These are phyloP conservation scores for Heptranchias perlo DNA, from an alignment of 2,113 vertebrate genomes.

Conservation along the genomic window DNA sequence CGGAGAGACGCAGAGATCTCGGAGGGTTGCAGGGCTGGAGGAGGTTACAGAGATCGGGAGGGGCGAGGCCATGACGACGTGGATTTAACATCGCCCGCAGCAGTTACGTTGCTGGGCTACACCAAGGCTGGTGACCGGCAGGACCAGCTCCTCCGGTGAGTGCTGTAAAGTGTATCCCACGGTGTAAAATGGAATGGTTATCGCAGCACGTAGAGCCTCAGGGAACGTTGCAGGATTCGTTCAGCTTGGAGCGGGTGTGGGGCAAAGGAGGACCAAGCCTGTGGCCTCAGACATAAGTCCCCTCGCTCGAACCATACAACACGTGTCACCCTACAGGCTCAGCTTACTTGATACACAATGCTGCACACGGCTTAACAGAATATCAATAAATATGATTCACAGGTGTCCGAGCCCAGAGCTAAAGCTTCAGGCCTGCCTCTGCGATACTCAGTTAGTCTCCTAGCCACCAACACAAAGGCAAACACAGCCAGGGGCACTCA, in stretches of 20 bases:
- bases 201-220: background rate
- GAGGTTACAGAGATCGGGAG: background rate
- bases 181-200: background rate
- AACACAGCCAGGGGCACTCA: background rate
- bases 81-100: background rate
- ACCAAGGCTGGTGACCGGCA: background rate
- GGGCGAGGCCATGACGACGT: background rate
- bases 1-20: background rate
- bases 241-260: background rate
- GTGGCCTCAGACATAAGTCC: too few relatives aligned
- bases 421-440: background rate
- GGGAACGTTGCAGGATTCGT: background rate
- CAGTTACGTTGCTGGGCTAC: background rate
- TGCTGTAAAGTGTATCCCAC: background rate
- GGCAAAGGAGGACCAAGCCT: background rate
- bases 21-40: background rate
- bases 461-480: background rate
- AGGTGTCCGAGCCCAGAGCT: background rate
- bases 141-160: background rate
- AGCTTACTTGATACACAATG: background rate
- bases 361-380: background rate
- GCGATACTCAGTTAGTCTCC: background rate
- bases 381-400: background rate
- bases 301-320: background rate
- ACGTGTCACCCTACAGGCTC: background rate